phyloP scores from a whole-genome alignment of 2,797 vertebrate genomes.

The Emys orbicularis region DNA sequence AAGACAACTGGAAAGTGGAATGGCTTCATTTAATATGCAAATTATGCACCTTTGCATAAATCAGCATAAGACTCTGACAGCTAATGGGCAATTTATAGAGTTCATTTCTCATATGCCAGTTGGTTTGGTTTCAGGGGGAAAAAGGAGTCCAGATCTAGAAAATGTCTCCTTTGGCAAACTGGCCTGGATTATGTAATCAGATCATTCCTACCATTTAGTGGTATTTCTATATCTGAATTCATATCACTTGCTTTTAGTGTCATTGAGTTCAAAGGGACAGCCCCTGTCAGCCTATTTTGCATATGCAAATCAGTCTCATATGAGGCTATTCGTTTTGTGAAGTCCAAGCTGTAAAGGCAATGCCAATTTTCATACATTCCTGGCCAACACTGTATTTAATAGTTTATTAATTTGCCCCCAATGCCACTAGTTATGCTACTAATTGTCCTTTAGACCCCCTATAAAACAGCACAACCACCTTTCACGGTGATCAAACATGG shows the following conservation, averaged over 20 bases:
- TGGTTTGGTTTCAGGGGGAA: not conserved
- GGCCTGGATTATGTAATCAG: not conserved
- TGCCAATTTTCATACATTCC: not conserved
- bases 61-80: constrained; percentile 19
- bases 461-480: not conserved
- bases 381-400: constrained; percentile 50
- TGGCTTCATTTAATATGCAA: constrained; percentile 58
- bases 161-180: not conserved
- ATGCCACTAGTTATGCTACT: not conserved
- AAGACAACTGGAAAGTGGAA: constrained; percentile 34
- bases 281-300: not conserved
- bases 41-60: constrained; percentile 46
- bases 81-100: constrained; percentile 35
- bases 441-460: not conserved
- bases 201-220: not conserved
- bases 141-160: not conserved
- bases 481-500: not conserved
- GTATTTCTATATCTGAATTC: not conserved
- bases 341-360: constrained; percentile 3
- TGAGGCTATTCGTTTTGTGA: constrained; percentile 26
- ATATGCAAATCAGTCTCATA: constrained; percentile 12
- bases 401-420: constrained; percentile 36
- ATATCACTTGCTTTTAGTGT: not conserved
- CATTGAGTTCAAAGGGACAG: constrained; percentile 26
- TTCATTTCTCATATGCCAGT: not conserved